These are phyloP conservation scores for Poeciliopsis presidionis DNA, from an alignment of 2,797 vertebrate genomes.

Conservation along the genomic window DNA sequence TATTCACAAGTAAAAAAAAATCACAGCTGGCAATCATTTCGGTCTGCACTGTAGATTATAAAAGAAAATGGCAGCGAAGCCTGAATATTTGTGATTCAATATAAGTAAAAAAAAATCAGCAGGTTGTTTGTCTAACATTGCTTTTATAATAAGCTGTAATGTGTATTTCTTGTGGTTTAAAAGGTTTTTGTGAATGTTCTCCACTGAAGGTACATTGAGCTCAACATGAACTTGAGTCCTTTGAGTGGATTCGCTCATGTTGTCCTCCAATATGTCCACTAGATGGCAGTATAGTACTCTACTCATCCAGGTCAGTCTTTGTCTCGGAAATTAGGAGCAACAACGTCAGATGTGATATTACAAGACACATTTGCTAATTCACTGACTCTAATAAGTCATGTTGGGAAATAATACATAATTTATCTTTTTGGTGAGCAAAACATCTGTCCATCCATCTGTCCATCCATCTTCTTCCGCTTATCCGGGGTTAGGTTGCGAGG, in stretches of 20 bases:
- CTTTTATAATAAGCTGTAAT: background rate
- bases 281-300: slow-evolving; percentile 70
- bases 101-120: background rate
- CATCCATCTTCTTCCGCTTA: too few species aligned
- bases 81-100: background rate
- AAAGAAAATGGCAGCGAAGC: background rate
- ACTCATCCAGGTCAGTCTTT: background rate
- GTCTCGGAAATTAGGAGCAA: background rate
- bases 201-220: background rate
- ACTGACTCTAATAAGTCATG: background rate
- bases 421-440: background rate
- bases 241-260: slow-evolving; percentile 1
- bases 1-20: background rate
- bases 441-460: background rate
- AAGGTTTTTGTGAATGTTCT: background rate
- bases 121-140: background rate
- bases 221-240: background rate
- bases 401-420: background rate
- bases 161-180: background rate
- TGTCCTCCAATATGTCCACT: slow-evolving; percentile 54
- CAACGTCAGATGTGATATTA: background rate
- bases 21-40: background rate
- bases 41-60: background rate
- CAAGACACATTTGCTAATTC: background rate
- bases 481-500: too few species aligned